Base-by-base conservation (phyloP, 2,888 invertebrate species). In the Drosophila niveifrons region DNA sequence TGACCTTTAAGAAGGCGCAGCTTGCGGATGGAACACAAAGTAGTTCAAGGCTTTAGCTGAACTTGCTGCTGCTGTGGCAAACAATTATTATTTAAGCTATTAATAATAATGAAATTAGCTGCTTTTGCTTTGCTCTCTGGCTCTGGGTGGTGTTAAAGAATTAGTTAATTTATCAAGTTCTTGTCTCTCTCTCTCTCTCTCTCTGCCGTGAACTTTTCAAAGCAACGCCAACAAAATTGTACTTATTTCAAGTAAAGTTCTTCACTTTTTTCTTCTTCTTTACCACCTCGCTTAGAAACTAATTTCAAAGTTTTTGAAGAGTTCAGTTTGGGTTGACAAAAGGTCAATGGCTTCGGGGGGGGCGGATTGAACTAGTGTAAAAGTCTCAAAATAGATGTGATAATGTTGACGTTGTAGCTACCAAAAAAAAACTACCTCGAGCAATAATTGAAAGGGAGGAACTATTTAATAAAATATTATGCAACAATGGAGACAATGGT, bases 1-100 rank as follows among this genome's bases (percentile, higher is more conserved):
- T 71, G 76, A 56, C 63, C 64, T 76, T 76, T 64, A 46, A 48
- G 78, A 46, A 48, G 78, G 68, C 28, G 68, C 56, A 64, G 77
- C 62, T 48, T 56, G 23, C 36, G 18, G 11, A 15, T 29, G 46
- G 9, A 13, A 13, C 13, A 6, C n/a, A 36, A 71, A 56, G 15
- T 50, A 34, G 77, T 59, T 57, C 55, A 72, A 53, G 74, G 73
- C 65, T 75, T n/a, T 7, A 7, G n/a, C 34, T 10, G 8, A 51
- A 41, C 13, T 46, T 64, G 53, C 11, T 43, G 48, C 23, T n/a
- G n/a, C n/a, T 23, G 23, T 23, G 23, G 11, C n/a, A 46, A 48
- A 17, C 41, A 43, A 36, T 56, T 41, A 41, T 46, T 29, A 23
- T 47, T 57, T 34, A 50, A 51, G 48, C 41, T 50, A 62, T 53